Evolutionary conservation across 2,888 invertebrate species (phyloP), one percentile per base, ranked within the genome.

Genomic region (Chrysolina oricalcia): DNA sequence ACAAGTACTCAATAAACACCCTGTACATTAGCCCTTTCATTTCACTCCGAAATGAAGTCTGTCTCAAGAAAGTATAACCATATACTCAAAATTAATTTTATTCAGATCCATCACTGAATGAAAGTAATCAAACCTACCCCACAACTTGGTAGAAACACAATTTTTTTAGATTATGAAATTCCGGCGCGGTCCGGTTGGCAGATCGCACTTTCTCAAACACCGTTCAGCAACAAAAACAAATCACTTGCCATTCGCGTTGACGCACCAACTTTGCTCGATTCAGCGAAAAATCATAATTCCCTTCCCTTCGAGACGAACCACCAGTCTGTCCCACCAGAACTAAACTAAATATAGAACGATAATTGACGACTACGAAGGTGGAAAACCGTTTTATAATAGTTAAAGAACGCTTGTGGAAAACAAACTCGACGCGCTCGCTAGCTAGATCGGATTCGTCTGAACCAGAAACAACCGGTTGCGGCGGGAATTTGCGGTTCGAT

Each of bases 401-500:
- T 56, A 19, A 59, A 3, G n/a, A 59, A n/a, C 35, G 27, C 59
- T 50, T 15, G 17, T 27, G 8, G 27, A 59, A 59, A 66, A 53
- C 67, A 19, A 67, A 67, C 66, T 66, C 23, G 15, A 35, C 15
- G 19, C 48, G 15, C 48, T 41, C 64, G 64, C 35, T 27, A 53
- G 27, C 71, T 72, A 46, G 75, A 75, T 72, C 35, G 35, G 66
- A 19, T 75, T 73, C 83, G 84, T 83, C 79, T 80, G 76, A 87
- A 87, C 89, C 84, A 85, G 88, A 83, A 87, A 69, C 73, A 87
- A 86, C 89, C 85, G 85, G 88, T 88, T 88, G 82, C 74, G 85
- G 86, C 87, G 85, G 87, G 88, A 87, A 85, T 83, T 85, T 86
- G 87, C 87, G 85, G 88, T 87, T 88, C 84, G 83, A 87, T 85